These are phyloP conservation scores for Bibio marci DNA, from an alignment of 2,888 invertebrate species.

Conservation along the genomic window DNA sequence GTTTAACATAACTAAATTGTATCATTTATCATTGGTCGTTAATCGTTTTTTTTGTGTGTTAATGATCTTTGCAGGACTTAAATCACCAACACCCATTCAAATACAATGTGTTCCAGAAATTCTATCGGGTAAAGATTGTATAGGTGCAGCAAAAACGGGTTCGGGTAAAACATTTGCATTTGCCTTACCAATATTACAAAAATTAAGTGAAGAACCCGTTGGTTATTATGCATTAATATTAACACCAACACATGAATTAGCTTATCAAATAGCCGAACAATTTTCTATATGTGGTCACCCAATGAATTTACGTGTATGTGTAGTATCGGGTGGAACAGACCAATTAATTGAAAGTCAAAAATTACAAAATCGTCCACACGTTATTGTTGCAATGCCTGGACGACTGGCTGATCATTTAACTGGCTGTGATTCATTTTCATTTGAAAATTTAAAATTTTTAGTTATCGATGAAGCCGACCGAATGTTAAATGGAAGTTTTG, in stretches of 20 bases:
- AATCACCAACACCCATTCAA: conserved; percentile 67
- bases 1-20: too few relatives aligned
- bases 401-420: conserved; percentile 83
- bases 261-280: conserved; percentile 89
- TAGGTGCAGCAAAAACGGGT: conserved; percentile 94
- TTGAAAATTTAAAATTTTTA: conserved; percentile 64
- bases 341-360: conserved; percentile 78
- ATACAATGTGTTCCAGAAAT: conserved; percentile 63
- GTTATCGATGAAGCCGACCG: conserved; percentile 95
- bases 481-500: conserved; percentile 58
- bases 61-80: too few relatives aligned
- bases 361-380: conserved; percentile 70
- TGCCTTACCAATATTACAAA: conserved; percentile 83
- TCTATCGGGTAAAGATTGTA: conserved; percentile 65
- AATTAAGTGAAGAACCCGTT: conserved; percentile 83
- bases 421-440: conserved; percentile 66
- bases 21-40: too few relatives aligned
- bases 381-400: conserved; percentile 94
- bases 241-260: conserved; percentile 88
- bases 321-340: conserved; percentile 91
- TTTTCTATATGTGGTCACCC: conserved; percentile 83
- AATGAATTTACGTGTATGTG: conserved; percentile 62
- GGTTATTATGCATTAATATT: conserved; percentile 89
- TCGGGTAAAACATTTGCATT: conserved; percentile 98
- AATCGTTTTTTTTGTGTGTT: conserved; percentile 13